Evolutionary conservation across 2,113 vertebrate genomes (phyloP).

Genomic region (Mirza zaza): DNA sequence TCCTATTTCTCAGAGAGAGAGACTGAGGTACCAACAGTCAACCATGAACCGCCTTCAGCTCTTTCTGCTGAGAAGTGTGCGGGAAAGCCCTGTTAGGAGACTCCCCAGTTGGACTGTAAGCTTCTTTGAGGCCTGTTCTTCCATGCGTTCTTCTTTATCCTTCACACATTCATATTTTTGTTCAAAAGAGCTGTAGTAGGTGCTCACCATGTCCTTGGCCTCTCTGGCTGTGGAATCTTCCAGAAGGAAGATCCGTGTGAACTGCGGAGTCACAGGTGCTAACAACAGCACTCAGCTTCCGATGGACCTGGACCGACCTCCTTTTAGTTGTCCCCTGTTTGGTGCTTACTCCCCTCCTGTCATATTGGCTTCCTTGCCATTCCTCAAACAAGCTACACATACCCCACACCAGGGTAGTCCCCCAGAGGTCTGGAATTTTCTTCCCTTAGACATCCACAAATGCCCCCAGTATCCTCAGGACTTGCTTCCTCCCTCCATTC

Average conservation of each 20-base stretch:
- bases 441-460: background rate
- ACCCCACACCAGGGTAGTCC: background rate
- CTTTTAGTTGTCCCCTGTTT: background rate
- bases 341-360: background rate
- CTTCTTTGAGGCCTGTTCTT: background rate
- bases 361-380: background rate
- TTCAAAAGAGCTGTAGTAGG: background rate
- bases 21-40: background rate
- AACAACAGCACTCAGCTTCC: background rate
- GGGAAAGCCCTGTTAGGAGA: background rate
- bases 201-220: background rate
- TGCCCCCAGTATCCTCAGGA: background rate
- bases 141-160: accelerated
- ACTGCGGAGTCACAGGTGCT: background rate
- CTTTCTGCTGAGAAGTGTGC: background rate
- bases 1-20: background rate
- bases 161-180: background rate
- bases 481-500: background rate
- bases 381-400: background rate
- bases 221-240: background rate
- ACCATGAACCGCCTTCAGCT: background rate
- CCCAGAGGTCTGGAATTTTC: background rate
- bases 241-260: background rate
- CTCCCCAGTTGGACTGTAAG: background rate
- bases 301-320: background rate